phyloP scores from a whole-genome alignment of 2,797 vertebrate species.

The Poecile montanus region DNA sequence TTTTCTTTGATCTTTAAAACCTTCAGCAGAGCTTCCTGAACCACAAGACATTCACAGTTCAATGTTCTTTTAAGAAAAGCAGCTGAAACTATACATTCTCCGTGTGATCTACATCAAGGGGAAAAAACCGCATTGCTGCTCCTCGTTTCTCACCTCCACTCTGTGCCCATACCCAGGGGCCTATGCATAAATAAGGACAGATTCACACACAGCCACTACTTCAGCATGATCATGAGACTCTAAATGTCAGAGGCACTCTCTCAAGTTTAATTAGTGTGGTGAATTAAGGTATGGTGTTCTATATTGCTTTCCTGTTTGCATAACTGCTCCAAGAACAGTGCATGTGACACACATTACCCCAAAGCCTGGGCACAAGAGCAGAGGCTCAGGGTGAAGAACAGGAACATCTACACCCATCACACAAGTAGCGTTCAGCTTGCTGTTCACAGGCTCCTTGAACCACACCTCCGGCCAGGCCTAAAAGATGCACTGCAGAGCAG shows the following conservation, averaged over 20 bases:
- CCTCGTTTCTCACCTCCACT: not conserved
- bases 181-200: not conserved
- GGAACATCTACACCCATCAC: not conserved
- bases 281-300: constrained; percentile 16
- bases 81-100: not conserved
- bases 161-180: not conserved
- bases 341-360: constrained; percentile 18
- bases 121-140: not conserved
- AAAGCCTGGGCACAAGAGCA: not conserved
- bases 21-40: not conserved
- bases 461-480: not conserved
- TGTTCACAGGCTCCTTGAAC: not conserved
- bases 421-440: not conserved
- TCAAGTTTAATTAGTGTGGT: constrained; percentile 27
- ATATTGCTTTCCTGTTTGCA: constrained; percentile 4
- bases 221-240: constrained; percentile 17
- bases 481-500: not conserved
- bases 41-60: not conserved
- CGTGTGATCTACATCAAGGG: not conserved
- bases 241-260: not conserved
- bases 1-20: not conserved
- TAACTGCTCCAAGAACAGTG: not conserved
- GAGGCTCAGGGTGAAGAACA: not conserved
- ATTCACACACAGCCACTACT: not conserved
- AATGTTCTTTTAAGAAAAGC: not conserved